These are phyloP conservation scores for Hedychridium roseum DNA, from an alignment of 2,888 invertebrate genomes.

Conservation along the genomic window DNA sequence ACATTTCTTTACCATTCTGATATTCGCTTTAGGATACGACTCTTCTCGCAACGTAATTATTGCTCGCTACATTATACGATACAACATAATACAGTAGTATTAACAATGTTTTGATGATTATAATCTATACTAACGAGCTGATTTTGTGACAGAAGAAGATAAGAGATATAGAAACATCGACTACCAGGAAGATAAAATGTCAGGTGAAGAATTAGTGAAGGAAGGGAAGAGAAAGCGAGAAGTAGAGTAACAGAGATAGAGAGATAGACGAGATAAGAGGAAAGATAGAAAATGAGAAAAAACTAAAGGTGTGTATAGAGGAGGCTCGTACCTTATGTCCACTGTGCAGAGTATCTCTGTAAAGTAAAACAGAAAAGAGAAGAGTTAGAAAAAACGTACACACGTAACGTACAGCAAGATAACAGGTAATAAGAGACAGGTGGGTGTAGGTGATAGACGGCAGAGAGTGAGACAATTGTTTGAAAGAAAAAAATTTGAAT, in stretches of 20 bases:
- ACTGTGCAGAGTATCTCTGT: conserved; percentile 62
- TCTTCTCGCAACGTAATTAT: no score
- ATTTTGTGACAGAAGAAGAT: conserved; percentile 9
- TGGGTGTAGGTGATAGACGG: not conserved
- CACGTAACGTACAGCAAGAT: conserved; percentile 31
- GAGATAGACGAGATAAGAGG: conserved; percentile 8
- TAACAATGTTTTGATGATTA: no score
- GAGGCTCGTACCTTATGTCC: conserved; percentile 61
- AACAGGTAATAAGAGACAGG: conserved; percentile 6
- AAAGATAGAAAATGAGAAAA: conserved; percentile 12
- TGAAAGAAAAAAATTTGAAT: no score
- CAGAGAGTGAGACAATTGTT: no score
- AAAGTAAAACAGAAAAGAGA: conserved; percentile 61
- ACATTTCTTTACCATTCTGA: no score
- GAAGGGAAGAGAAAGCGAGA: conserved; percentile 8
- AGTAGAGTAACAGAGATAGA: conserved; percentile 13
- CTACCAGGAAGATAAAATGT: conserved; percentile 9
- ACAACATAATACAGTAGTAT: no score
- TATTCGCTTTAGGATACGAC: no score
- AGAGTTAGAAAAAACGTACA: conserved; percentile 57
- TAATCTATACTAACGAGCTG: no score
- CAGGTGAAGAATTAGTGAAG: conserved; percentile 10
- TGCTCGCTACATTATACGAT: no score
- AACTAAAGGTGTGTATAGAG: conserved; percentile 35
- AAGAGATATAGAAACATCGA: conserved; percentile 10